These are phyloP conservation scores for Sternotherus odoratus DNA, from an alignment of 2,797 vertebrate genomes.

Conservation along the genomic window DNA sequence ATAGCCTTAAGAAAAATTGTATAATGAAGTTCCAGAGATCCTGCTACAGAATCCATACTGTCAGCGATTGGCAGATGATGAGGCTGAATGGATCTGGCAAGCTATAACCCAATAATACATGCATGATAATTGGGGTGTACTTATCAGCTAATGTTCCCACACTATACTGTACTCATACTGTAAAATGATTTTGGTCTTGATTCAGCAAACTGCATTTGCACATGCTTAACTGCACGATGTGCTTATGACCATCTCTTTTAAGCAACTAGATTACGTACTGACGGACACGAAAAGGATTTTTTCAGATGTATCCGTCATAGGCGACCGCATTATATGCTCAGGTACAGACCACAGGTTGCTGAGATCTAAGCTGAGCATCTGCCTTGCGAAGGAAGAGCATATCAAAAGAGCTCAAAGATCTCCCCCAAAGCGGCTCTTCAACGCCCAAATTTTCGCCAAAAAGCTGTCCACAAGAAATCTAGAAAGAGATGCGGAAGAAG, in stretches of 20 bases:
- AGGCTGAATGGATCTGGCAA: not conserved
- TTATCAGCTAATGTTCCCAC: not conserved
- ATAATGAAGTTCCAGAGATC: not conserved
- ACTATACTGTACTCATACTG: not conserved
- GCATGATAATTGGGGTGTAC: fast-evolving
- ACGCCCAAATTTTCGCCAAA: no score
- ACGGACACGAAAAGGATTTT: no score
- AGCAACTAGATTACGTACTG: no score
- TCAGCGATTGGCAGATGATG: not conserved
- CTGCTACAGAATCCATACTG: not conserved
- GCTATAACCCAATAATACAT: not conserved
- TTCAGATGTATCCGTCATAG: no score
- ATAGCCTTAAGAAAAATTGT: not conserved
- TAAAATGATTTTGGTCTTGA: not conserved
- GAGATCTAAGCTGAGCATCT: no score
- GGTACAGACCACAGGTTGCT: no score
- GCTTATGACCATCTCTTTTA: not conserved
- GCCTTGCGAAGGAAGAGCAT: no score
- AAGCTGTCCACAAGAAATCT: no score
- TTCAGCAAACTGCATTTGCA: not conserved
- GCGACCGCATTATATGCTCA: no score
- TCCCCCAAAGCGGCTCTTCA: no score
- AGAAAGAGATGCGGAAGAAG: no score
- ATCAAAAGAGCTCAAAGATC: no score
- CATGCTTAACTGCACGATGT: not conserved